Evolutionary conservation across 2,888 invertebrate genomes (phyloP).

Genomic region (Dorcus parallelipipedus): DNA sequence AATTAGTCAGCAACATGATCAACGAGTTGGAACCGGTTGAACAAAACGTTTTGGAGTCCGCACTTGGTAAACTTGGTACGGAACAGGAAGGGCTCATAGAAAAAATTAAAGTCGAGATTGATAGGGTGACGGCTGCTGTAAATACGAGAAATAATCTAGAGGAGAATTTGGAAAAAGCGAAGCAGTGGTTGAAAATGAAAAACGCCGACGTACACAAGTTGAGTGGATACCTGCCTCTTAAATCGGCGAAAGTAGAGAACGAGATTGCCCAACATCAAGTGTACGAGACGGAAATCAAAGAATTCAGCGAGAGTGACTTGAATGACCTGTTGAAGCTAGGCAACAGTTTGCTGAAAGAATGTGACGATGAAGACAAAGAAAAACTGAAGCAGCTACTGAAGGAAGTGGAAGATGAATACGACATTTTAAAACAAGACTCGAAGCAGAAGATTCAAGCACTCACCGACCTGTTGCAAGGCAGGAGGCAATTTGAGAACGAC

Average conservation of each 20-base stretch:
- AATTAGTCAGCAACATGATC: constrained; percentile 78
- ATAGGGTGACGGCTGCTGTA: constrained; percentile 64
- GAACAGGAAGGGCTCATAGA: constrained; percentile 74
- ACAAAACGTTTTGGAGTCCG: constrained; percentile 72
- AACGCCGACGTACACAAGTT: constrained; percentile 71
- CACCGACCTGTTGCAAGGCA: constrained; percentile 69
- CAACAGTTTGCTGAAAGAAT: constrained; percentile 74
- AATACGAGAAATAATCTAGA: constrained; percentile 76
- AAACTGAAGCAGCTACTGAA: constrained; percentile 65
- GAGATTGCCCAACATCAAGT: constrained; percentile 74
- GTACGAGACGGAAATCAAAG: constrained; percentile 71
- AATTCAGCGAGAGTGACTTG: constrained; percentile 72
- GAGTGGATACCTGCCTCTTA: constrained; percentile 74
- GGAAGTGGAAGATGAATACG: constrained; percentile 69
- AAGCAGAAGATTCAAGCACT: constrained; percentile 69
- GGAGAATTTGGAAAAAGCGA: constrained; percentile 72
- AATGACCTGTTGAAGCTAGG: constrained; percentile 75
- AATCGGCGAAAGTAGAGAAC: constrained; percentile 77
- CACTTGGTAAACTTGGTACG: constrained; percentile 66
- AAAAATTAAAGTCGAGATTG: constrained; percentile 70
- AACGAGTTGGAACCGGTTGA: constrained; percentile 83
- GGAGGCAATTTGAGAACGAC: constrained; percentile 79
- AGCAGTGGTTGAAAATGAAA: constrained; percentile 77
- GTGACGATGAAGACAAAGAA: constrained; percentile 66
- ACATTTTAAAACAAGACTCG: constrained; percentile 68